These are phyloP conservation scores for Harlomillsia oculata DNA, from an alignment of 1,140 invertebrate genomes.

Conservation along the genomic window DNA sequence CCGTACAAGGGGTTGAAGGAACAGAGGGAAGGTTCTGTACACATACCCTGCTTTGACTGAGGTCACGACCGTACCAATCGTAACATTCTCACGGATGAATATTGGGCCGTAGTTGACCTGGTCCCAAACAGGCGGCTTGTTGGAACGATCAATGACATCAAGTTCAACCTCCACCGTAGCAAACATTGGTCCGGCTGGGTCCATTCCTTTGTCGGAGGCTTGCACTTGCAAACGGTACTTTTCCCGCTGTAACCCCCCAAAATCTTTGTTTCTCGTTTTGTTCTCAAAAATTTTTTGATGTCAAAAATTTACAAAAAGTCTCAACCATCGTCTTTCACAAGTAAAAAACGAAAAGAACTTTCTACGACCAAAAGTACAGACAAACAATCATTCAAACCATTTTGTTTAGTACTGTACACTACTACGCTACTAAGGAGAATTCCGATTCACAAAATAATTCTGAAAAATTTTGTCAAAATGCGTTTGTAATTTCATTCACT, in stretches of 20 bases:
- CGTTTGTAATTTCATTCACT: no score
- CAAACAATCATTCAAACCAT: neutral
- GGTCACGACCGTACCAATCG: conserved; percentile 91
- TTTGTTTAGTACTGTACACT: no score
- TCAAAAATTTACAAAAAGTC: neutral
- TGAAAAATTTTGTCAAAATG: no score
- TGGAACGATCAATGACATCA: conserved; percentile 84
- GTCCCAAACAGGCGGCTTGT: conserved; percentile 94
- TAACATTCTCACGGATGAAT: conserved; percentile 94
- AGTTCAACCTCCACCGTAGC: conserved; percentile 92
- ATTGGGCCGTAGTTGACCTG: conserved; percentile 84
- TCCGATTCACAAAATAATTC: no score
- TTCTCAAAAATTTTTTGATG: conserved; percentile 1
- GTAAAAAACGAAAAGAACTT: neutral
- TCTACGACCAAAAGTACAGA: neutral
- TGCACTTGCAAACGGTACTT: conserved; percentile 86
- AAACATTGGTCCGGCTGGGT: conserved; percentile 60
- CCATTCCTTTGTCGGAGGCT: conserved; percentile 76
- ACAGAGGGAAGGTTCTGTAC: conserved; percentile 42
- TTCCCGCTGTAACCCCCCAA: conserved; percentile 87
- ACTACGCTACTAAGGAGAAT: no score
- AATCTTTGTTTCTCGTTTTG: no score
- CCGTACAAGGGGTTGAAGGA: neutral
- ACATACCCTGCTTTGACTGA: conserved; percentile 95
- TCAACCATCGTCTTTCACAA: neutral